phyloP scores from a whole-genome alignment of 2,797 vertebrate species.

The Rhadinocentrus ornatus region DNA sequence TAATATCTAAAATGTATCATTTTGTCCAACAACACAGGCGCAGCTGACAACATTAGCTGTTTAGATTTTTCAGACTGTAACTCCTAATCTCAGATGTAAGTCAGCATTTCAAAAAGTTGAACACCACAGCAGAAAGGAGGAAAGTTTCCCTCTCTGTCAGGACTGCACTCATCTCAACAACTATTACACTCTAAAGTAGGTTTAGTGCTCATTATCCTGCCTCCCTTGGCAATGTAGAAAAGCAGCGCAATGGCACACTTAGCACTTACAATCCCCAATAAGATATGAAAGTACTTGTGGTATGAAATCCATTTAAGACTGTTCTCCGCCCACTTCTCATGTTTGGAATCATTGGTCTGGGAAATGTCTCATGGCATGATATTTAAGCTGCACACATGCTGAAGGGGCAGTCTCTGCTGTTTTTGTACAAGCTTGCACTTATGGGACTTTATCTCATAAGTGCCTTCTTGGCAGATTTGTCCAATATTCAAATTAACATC shows the following conservation, averaged over 20 bases:
- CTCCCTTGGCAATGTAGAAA: slow-evolving; percentile 60
- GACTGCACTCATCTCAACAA: slow-evolving; percentile 37
- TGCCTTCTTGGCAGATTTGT: slow-evolving; percentile 68
- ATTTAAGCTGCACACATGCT: slow-evolving; percentile 63
- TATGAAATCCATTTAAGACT: slow-evolving; percentile 72
- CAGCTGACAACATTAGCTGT: slow-evolving; percentile 48
- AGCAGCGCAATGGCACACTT: slow-evolving; percentile 51
- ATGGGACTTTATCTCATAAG: slow-evolving; percentile 68
- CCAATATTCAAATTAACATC: slow-evolving; percentile 51
- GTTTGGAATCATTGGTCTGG: slow-evolving; percentile 62
- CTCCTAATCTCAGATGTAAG: slow-evolving; percentile 33
- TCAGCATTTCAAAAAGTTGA: slow-evolving; percentile 3
- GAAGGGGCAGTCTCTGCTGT: slow-evolving; percentile 49
- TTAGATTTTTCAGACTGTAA: slow-evolving; percentile 30
- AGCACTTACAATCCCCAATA: slow-evolving; percentile 45
- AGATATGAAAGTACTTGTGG: slow-evolving; percentile 68
- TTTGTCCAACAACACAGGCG: slow-evolving; percentile 25
- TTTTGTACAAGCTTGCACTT: slow-evolving; percentile 30
- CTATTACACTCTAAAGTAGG: slow-evolving; percentile 46
- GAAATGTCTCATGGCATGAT: slow-evolving; percentile 68
- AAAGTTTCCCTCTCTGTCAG: slow-evolving; percentile 6
- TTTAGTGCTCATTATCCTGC: slow-evolving; percentile 66
- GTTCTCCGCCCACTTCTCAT: slow-evolving; percentile 45
- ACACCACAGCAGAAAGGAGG: slow-evolving; percentile 15
- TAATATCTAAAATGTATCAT: slow-evolving; percentile 44